Evolutionary conservation across 2,113 vertebrate species (phyloP).

Genomic region (Actenoides lindsayi): DNA sequence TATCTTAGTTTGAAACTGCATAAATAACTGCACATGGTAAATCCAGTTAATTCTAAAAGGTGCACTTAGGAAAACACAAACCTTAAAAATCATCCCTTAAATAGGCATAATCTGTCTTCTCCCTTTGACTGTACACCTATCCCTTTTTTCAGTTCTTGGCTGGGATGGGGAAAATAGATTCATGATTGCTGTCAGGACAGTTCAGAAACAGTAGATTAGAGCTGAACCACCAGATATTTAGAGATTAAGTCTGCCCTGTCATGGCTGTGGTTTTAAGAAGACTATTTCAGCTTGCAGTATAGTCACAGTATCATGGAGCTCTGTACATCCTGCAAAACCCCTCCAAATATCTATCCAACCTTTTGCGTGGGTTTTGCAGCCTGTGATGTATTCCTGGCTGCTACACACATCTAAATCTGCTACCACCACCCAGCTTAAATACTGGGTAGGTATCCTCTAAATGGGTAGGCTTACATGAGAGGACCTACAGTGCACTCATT

Average conservation of each 20-base stretch:
- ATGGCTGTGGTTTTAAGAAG: neutral
- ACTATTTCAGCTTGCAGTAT: neutral
- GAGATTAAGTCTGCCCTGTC: neutral
- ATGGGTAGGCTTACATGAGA: neutral
- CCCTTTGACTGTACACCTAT: neutral
- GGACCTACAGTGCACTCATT: neutral
- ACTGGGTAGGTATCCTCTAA: neutral
- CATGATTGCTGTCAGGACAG: neutral
- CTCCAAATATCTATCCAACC: neutral
- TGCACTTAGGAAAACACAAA: neutral
- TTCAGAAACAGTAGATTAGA: neutral
- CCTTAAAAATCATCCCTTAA: neutral
- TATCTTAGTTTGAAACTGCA: neutral
- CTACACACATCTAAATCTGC: neutral
- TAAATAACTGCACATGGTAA: neutral
- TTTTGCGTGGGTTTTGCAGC: neutral
- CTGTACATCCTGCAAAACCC: neutral
- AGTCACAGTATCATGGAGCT: neutral
- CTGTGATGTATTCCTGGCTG: neutral
- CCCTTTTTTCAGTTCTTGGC: neutral
- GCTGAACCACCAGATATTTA: neutral
- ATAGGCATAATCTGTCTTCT: neutral
- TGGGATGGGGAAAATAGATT: neutral
- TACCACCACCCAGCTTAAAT: neutral
- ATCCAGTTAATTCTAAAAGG: neutral